Evolutionary conservation across 2,888 invertebrate species (phyloP).

Genomic region (Leptinotarsa rubiginosa): DNA sequence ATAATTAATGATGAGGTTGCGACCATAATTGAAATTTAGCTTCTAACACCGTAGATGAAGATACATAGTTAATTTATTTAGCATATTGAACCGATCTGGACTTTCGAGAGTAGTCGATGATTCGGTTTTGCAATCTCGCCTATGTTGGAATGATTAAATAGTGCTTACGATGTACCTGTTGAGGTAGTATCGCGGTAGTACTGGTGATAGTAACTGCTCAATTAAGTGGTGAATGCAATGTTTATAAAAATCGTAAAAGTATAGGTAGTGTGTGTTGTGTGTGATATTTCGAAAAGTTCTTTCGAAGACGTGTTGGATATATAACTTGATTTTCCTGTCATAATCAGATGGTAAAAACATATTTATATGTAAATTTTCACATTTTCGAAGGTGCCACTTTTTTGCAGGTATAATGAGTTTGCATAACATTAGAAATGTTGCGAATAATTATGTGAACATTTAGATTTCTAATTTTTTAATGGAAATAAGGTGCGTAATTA

Average conservation of each 20-base stretch:
- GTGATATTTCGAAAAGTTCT: background rate
- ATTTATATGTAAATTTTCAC: background rate
- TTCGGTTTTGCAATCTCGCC: slow-evolving; percentile 8
- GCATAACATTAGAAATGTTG: too few relatives aligned
- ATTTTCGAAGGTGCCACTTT: too few relatives aligned
- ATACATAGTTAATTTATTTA: too few relatives aligned
- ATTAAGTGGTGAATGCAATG: background rate
- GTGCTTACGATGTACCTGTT: slow-evolving; percentile 10
- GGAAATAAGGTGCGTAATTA: too few relatives aligned
- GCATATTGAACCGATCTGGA: background rate
- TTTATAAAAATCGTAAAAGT: background rate
- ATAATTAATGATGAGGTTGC: too few relatives aligned
- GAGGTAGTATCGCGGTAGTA: slow-evolving; percentile 28
- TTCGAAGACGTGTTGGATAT: background rate
- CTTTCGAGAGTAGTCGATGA: background rate
- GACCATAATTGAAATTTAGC: too few relatives aligned
- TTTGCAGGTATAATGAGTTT: too few relatives aligned
- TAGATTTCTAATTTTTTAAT: too few relatives aligned
- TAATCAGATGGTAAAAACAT: background rate
- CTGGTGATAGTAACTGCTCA: slow-evolving; percentile 8
- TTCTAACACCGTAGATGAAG: too few relatives aligned
- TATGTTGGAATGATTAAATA: slow-evolving; percentile 2
- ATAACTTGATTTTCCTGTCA: background rate
- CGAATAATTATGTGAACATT: too few relatives aligned
- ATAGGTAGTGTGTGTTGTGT: background rate